phyloP scores from a whole-genome alignment of 2,888 invertebrate genomes.

The Steinernema scapterisci region DNA sequence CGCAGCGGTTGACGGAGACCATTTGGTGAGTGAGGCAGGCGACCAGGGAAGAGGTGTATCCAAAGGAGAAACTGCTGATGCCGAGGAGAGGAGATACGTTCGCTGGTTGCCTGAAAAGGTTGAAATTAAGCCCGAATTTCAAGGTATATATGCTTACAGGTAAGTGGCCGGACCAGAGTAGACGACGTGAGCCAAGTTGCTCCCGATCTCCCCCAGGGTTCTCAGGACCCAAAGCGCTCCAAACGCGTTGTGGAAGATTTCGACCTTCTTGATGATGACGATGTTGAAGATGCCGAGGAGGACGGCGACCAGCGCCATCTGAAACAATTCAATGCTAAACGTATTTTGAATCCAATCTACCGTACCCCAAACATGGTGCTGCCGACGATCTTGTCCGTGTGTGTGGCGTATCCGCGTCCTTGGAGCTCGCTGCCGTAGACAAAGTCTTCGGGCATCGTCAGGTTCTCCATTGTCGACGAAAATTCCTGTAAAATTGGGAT shows the following conservation, averaged over 20 bases:
- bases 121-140: background rate
- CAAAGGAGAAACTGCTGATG: background rate
- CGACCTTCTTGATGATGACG: background rate
- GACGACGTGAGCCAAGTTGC: background rate
- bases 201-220: background rate
- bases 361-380: background rate
- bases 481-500: no score
- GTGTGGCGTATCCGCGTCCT: background rate
- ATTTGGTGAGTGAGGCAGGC: slow-evolving; percentile 5
- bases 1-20: slow-evolving; percentile 7
- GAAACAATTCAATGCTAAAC: background rate
- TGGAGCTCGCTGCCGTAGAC: background rate
- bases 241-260: slow-evolving; percentile 20
- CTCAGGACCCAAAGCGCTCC: background rate
- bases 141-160: background rate
- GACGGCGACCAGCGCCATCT: background rate
- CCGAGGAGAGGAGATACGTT: background rate
- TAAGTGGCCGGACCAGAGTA: background rate
- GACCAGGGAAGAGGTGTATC: background rate
- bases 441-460: no score
- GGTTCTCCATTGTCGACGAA: no score
- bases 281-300: background rate
- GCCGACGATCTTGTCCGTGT: background rate
- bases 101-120: background rate
- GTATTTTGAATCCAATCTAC: background rate